Evolutionary conservation across 2,113 vertebrate genomes (phyloP).

Genomic region (Myrmophylax atrothorax): DNA sequence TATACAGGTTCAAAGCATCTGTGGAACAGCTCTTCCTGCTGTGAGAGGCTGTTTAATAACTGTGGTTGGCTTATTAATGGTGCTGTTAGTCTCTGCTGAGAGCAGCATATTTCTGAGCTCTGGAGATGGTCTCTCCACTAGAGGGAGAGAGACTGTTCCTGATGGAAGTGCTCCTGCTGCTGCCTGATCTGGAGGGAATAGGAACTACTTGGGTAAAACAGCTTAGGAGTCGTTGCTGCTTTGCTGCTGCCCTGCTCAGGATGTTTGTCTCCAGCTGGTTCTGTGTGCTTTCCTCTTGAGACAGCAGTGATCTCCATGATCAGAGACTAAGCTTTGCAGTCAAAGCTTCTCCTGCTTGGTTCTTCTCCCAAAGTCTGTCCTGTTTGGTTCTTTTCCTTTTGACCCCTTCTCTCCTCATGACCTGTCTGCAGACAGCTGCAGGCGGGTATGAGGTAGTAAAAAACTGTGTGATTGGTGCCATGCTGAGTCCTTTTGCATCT

Average conservation of each 20-base stretch:
- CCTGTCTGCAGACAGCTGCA: neutral
- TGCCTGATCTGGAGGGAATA: neutral
- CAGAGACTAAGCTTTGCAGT: neutral
- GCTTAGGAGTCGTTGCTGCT: neutral
- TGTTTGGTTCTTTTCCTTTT: neutral
- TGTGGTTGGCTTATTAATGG: neutral
- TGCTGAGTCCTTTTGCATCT: neutral
- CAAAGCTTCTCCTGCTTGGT: neutral
- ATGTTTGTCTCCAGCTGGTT: slow-evolving; percentile 40
- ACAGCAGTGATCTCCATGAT: accelerated
- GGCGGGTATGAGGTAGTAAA: neutral
- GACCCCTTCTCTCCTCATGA: neutral
- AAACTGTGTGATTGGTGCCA: neutral
- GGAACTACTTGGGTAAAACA: neutral
- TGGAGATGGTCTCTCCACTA: neutral
- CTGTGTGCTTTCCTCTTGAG: neutral
- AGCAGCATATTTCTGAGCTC: neutral
- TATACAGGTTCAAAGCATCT: neutral
- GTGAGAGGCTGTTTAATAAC: neutral
- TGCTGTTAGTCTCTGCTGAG: neutral
- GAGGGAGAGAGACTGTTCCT: neutral
- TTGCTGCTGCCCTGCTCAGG: neutral
- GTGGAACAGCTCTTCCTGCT: neutral
- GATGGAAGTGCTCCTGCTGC: neutral
- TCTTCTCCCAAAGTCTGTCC: neutral